phyloP scores from a whole-genome alignment of 2,888 invertebrate species.

The Amphipoea oculea region DNA sequence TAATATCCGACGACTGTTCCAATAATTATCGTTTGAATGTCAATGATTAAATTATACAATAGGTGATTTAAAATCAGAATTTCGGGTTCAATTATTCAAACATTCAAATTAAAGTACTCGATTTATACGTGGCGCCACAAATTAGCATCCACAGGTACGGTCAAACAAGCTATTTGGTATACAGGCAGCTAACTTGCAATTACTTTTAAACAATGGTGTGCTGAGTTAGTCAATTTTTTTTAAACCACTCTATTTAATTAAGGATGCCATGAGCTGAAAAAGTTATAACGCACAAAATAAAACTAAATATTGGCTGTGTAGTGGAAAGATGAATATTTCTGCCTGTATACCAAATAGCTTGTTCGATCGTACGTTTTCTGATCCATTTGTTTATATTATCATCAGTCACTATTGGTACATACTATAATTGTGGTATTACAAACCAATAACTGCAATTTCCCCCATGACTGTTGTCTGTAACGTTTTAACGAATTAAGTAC shows the following conservation, averaged over 20 bases:
- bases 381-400: neutral
- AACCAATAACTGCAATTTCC: neutral
- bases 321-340: too few species aligned
- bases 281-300: too few species aligned
- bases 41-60: neutral
- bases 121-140: neutral
- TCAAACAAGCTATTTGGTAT: too few species aligned
- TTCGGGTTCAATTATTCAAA: neutral
- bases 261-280: too few species aligned
- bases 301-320: too few species aligned
- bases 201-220: too few species aligned
- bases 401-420: neutral
- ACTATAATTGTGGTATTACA: neutral
- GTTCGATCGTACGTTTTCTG: neutral
- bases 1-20: neutral
- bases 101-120: neutral
- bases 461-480: neutral
- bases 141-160: neutral
- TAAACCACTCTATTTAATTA: too few species aligned
- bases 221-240: too few species aligned
- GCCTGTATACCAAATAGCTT: too few species aligned
- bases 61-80: neutral
- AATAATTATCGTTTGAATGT: neutral
- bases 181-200: too few species aligned
- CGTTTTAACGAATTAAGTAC: too few species aligned